Evolutionary conservation across 1,140 invertebrate genomes (phyloP), one percentile per base, ranked within the genome.

Genomic region (Cyclina sinensis): DNA sequence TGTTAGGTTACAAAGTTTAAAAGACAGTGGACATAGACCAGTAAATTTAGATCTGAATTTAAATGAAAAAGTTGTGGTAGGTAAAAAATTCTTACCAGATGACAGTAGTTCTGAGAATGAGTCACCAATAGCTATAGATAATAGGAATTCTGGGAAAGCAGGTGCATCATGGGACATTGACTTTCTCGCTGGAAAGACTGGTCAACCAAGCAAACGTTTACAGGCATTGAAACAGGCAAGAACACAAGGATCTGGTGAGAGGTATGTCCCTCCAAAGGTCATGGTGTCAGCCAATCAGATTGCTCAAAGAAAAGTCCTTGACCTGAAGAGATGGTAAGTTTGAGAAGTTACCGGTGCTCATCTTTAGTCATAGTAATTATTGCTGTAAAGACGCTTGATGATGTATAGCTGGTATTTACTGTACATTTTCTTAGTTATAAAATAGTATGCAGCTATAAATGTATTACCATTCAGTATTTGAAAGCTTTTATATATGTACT

Each of bases 311-410:
- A 94, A 94, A 90, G 90, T 93, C 1, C 65, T 94, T 24, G 94
- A 94, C 85, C 59, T 91, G 35, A 93, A 91, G 80, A 76, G 93
- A 92, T 94, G 94, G 94, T 94, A 80, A 74, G 89, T 73, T 24
- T n/a, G n/a, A n/a, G n/a, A n/a, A n/a, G n/a, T n/a, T n/a, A n/a
- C n/a, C n/a, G n/a, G n/a, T n/a, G n/a, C 24, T 32, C 30, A 65
- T 65, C 9, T 65, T 65, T 12, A 9, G n/a, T n/a, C n/a, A n/a
- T n/a, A n/a, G n/a, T n/a, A n/a, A n/a, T n/a, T n/a, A 12, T 54
- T 54, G n/a, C 16, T 88, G 27, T 24, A 18, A 54, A 54, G 51
- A n/a, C 12, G n/a, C 51, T 54, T 76, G 14, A 16, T 76, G 9
- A 14, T 76, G 30, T 35, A 32, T 76, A 37, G 14, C 7, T 43